Base-by-base conservation (phyloP, 2,888 invertebrate species). In the Oligia fasciuncula region DNA sequence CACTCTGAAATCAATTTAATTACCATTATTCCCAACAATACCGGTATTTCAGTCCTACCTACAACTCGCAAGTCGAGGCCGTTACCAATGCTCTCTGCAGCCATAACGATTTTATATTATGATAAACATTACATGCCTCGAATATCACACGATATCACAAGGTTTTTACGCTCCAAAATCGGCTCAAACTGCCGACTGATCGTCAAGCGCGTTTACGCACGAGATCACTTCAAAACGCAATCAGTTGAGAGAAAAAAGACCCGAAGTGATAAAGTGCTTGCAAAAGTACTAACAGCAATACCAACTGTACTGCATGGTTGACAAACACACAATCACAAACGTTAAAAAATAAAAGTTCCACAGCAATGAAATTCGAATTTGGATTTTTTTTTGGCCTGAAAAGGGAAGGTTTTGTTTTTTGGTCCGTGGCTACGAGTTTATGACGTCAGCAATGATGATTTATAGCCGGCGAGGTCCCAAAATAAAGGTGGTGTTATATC, bases 211-310 rank as follows among this genome's bases (percentile, higher is more conserved):
- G 65, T 86, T 83, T 76, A 83, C 86, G 76, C 86, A 86, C 71
- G 76, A 86, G 67, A 68, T 83, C 73, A 49, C 71, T 83, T 66
- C 75, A 83, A 86, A 86, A 86, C 60, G 79, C 86, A 85, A 86
- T 83, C 86, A 83, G 70, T 74, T 68, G 65, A 54, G 69, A 77
- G 69, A 73, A 60, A 86, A 76, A 71, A 76, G 70, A 40, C 23
- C 49, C 29, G 23, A 68, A 78, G 60, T 79, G 63, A 85, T 83
- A 73, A 83, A 86, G 86, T 60, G 29, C 69, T 40, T 35, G 63
- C 23, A 70, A 83, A 83, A 79, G 73, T 76, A 76, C 75, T 62
- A 76, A 76, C 68, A 75, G 77, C 65, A 62, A 74, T 69, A 66
- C n/a, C 23, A 5, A 60, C 54, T 60, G 40, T 43, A 73, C 73